phyloP scores from a whole-genome alignment of 2,888 invertebrate genomes.

The Ochropleura leucogaster region DNA sequence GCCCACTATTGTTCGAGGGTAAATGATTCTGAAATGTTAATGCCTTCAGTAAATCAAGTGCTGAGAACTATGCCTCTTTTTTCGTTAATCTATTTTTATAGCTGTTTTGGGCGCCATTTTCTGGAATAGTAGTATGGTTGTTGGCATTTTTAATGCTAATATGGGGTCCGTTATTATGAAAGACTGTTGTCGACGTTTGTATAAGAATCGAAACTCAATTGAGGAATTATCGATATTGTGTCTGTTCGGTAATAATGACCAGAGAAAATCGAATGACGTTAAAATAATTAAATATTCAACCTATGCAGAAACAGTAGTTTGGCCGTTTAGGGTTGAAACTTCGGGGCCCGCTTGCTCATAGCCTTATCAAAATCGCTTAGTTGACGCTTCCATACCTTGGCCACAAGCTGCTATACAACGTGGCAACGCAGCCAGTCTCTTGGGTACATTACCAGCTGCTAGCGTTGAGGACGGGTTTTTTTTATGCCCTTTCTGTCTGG shows the following conservation, averaged over 20 bases:
- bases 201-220: background rate
- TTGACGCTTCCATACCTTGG: too few relatives aligned
- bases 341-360: too few relatives aligned
- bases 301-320: too few relatives aligned
- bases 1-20: slow-evolving; percentile 43
- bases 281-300: background rate
- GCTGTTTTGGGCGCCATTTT: slow-evolving; percentile 36
- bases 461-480: too few relatives aligned
- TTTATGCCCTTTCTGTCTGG: too few relatives aligned
- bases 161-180: too few relatives aligned
- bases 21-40: slow-evolving; percentile 61
- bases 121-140: slow-evolving; percentile 2
- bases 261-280: background rate
- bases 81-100: slow-evolving; percentile 51
- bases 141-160: background rate
- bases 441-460: too few relatives aligned
- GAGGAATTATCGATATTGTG: background rate
- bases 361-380: too few relatives aligned
- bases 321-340: too few relatives aligned
- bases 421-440: too few relatives aligned
- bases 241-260: background rate
- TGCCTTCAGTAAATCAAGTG: slow-evolving; percentile 57
- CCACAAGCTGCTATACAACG: too few relatives aligned
- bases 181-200: background rate
- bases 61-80: slow-evolving; percentile 45